Percentiles rank a stretch among this genome's conserved stretches.
phyloP scores from a whole-genome alignment of 2,113 vertebrate species.

The Epinephelus lanceolatus region DNA sequence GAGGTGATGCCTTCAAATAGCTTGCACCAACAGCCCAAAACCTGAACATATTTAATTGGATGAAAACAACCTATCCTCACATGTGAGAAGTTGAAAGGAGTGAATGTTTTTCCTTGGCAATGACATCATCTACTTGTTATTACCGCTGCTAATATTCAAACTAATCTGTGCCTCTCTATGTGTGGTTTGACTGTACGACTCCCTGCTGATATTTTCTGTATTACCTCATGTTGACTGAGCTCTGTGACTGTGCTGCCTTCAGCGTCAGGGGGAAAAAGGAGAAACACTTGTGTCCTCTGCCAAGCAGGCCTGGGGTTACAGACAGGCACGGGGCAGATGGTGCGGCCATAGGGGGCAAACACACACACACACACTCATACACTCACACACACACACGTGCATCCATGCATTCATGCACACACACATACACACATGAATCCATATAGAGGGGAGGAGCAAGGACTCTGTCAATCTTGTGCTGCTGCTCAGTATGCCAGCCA shows the following conservation, averaged over 20 bases:
- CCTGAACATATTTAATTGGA: not conserved
- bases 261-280: constrained; percentile 31
- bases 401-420: not conserved
- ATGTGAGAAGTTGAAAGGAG: not conserved
- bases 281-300: constrained; percentile 59
- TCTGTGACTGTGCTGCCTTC: constrained; percentile 57
- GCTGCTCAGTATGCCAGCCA: constrained; percentile 22
- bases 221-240: constrained; percentile 55
- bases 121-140: not conserved
- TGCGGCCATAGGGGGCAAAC: constrained; percentile 50
- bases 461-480: constrained; percentile 36
- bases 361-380: constrained; percentile 9
- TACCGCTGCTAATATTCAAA: not conserved
- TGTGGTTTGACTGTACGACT: not conserved
- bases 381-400: not conserved
- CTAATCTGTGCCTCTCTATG: not conserved
- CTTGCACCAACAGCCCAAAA: not conserved
- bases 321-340: constrained; percentile 78
- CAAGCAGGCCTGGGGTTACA: constrained; percentile 58
- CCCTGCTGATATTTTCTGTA: constrained; percentile 22
- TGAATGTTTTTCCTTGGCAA: too few species aligned
- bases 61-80: not conserved
- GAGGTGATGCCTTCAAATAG: not conserved
- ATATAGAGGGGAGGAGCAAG: constrained; percentile 50
- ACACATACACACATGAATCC: not conserved